Percentiles rank a stretch among this genome's conserved stretches.
These are phyloP conservation scores for Crenuchus spilurus DNA, from an alignment of 2,797 vertebrate species.

Conservation along the genomic window DNA sequence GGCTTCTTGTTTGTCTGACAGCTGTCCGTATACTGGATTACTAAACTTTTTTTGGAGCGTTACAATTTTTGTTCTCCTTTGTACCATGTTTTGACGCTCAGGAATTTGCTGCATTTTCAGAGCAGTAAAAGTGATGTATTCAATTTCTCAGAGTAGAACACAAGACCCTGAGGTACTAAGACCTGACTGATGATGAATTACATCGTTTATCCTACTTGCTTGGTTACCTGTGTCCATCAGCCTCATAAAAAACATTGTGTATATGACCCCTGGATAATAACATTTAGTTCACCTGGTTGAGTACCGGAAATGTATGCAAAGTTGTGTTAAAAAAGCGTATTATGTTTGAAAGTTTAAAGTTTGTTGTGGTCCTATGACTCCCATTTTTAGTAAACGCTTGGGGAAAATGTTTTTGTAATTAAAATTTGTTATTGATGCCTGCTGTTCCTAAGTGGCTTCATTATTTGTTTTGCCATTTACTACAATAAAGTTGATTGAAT, in stretches of 20 bases:
- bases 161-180: neutral
- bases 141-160: neutral
- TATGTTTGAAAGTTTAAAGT: constrained; percentile 3
- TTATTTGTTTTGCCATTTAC: constrained; percentile 40
- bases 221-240: neutral
- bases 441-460: constrained; percentile 8
- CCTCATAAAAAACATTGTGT: neutral
- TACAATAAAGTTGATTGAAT: constrained; percentile 39
- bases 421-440: neutral
- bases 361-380: neutral
- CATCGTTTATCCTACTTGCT: neutral
- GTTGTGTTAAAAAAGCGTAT: neutral
- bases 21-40: neutral
- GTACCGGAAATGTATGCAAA: neutral
- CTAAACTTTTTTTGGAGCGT: neutral
- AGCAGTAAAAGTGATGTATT: neutral
- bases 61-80: neutral
- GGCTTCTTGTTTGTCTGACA: neutral
- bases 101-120: constrained; percentile 1
- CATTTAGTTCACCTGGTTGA: too few relatives aligned
- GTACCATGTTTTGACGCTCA: neutral
- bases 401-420: neutral
- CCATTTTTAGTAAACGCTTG: neutral
- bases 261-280: too few relatives aligned
- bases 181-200: neutral